Conservation (phyloP, 2,888 invertebrate species). For the Cheilosia variabilis region DNA sequence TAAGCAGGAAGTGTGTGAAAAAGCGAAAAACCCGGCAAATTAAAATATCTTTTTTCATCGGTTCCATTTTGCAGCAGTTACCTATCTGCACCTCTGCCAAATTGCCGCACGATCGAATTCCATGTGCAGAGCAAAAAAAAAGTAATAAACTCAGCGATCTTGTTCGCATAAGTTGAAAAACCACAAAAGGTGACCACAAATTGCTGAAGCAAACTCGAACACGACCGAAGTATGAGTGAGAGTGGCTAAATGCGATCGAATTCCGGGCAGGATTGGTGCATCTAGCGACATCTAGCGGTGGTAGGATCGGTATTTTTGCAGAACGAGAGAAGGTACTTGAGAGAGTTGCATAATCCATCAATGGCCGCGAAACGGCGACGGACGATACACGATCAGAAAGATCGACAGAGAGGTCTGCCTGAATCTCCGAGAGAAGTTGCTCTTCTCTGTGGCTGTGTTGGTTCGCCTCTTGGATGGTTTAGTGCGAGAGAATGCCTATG, state of each 20-base stretch:
- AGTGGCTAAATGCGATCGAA: constrained; percentile 16
- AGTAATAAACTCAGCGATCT: constrained; percentile 6
- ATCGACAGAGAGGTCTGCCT: constrained; percentile 42
- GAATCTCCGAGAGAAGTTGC: neutral
- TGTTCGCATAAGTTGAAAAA: constrained; percentile 70
- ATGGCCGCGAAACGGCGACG: constrained; percentile 32
- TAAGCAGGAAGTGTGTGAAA: constrained; percentile 68
- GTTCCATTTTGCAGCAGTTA: constrained; percentile 4
- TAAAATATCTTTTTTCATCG: constrained; percentile 42
- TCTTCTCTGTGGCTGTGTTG: constrained; percentile 26
- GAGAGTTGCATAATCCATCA: constrained; percentile 31
- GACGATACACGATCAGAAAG: constrained; percentile 23
- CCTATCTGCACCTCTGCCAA: constrained; percentile 33
- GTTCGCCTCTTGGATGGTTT: neutral
- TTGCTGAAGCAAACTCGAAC: constrained; percentile 26
- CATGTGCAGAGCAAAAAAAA: constrained; percentile 8
- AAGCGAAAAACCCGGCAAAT: constrained; percentile 30
- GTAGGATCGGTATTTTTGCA: constrained; percentile 13
- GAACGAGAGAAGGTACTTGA: neutral
- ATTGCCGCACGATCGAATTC: constrained; percentile 70
- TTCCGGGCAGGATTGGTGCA: constrained; percentile 26
- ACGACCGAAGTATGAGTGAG: constrained; percentile 7
- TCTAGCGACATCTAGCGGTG: constrained; percentile 67
- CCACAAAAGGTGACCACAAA: constrained; percentile 69
- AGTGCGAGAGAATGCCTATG: constrained; percentile 29